Evolutionary conservation across 2,797 vertebrate genomes (phyloP).

Genomic region (Manis pentadactyla): DNA sequence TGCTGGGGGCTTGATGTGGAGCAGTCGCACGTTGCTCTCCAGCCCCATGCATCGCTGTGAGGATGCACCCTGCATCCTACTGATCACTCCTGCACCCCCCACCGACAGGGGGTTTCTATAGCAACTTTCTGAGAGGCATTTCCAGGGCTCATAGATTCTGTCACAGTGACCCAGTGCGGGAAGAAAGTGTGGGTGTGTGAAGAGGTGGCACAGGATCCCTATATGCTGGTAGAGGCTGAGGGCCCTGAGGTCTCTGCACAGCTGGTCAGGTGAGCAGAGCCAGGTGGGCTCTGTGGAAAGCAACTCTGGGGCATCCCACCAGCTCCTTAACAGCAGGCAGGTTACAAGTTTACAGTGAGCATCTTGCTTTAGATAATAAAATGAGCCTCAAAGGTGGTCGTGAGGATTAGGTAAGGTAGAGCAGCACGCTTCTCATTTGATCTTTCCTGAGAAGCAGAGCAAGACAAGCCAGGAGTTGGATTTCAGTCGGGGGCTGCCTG

Average conservation of each 20-base stretch:
- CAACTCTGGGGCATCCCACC: too few relatives aligned
- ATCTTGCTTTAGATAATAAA: not conserved
- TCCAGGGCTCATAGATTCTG: slow-evolving; percentile 57
- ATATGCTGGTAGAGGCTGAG: not conserved
- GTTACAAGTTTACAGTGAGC: not conserved
- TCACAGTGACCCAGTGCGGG: slow-evolving; percentile 68
- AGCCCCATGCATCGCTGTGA: not conserved
- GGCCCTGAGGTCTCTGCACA: fast-evolving
- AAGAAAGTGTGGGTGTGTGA: not conserved
- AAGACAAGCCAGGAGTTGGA: not conserved
- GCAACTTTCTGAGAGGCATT: slow-evolving; percentile 65
- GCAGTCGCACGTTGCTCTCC: not conserved
- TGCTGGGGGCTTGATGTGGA: not conserved
- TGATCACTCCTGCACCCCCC: not conserved
- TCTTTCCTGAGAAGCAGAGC: not conserved
- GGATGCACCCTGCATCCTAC: slow-evolving; percentile 50
- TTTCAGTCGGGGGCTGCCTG: not conserved
- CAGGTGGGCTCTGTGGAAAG: fast-evolving
- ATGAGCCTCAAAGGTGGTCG: not conserved
- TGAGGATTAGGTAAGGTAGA: not conserved
- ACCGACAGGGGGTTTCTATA: slow-evolving; percentile 65
- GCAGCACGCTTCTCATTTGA: not conserved
- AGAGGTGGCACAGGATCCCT: not conserved
- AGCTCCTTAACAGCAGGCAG: not conserved
- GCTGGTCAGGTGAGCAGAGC: too few relatives aligned